Evolutionary conservation across 1,140 invertebrate species (phyloP), one percentile per base, ranked within the genome.

Genomic region (Hylaeus volcanicus): DNA sequence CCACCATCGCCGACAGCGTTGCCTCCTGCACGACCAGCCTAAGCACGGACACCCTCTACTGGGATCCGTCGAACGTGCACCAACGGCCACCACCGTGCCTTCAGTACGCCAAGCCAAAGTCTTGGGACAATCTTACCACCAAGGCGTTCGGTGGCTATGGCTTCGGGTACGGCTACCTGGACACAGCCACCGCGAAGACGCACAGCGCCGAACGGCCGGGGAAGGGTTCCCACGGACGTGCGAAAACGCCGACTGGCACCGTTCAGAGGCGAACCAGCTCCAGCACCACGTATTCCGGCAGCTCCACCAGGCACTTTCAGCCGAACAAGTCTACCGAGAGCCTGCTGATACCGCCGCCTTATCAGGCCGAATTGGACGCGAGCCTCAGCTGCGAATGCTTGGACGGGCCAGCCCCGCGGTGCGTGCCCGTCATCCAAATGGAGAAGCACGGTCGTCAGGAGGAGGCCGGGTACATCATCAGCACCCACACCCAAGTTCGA

Each of bases 51-150:
- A 97, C 96, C 2, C 93, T 97, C 0, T 97, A 97, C 85, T 97
- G 96, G 96, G 96, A 97, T 85, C 94, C 95, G 14, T 41, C 61
- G 26, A 94, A 93, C 64, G 89, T 94, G 56, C 94, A 95, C 51
- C 94, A 94, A 80, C 91, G 94, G 85, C 93, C 94, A 76, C 94
- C 94, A 5, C 87, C 91, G 74, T 93, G 94, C 84, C 91, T 95
- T 37, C 94, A 95, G 74, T 95, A 96, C 82, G 95, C 94, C 1
- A 97, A 98, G 88, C 97, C 97, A 5, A 97, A 97, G 89, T 97
- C 97, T 0, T 97, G 97, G 97, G 97, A 97, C 88, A 97, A 97
- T 93, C 92, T 98, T 39, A 96, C 96, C 0, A 97, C 96, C 1
- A 97, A 97, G 93, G 95, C 96, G 1, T 96, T 97, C 75, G 96